Percentiles rank a stretch among this genome's conserved stretches.
Conservation (phyloP, 2,888 invertebrate species). For the Sicus ferrugineus region DNA sequence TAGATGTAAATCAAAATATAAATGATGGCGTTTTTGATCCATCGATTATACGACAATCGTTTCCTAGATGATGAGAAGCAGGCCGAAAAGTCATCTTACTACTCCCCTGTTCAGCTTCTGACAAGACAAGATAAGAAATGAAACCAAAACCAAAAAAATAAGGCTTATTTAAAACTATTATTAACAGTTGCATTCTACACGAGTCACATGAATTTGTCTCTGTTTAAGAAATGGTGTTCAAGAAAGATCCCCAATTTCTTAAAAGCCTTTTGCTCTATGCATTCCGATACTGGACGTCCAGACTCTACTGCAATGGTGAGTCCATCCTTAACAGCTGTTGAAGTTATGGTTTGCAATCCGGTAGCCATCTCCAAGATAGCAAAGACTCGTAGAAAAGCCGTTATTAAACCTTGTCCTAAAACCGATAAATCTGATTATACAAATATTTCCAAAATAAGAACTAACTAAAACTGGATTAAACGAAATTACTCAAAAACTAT, state of each 20-base stretch:
- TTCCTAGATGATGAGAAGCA: too few relatives aligned
- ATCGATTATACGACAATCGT: too few relatives aligned
- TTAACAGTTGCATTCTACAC: too few relatives aligned
- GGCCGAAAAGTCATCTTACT: too few relatives aligned
- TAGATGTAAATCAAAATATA: too few relatives aligned
- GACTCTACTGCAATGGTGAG: slow-evolving; percentile 69
- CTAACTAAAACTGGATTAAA: too few relatives aligned
- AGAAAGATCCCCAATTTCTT: slow-evolving; percentile 62
- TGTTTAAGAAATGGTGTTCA: slow-evolving; percentile 67
- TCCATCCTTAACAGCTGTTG: slow-evolving; percentile 71
- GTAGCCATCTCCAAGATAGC: slow-evolving; percentile 74
- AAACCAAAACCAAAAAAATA: too few relatives aligned
- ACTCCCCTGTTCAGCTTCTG: too few relatives aligned
- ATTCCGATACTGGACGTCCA: slow-evolving; percentile 68
- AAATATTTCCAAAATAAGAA: neutral
- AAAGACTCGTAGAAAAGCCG: slow-evolving; percentile 75
- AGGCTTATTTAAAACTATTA: too few relatives aligned
- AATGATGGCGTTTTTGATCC: too few relatives aligned
- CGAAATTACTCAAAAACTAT: too few relatives aligned
- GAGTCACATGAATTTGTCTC: slow-evolving; percentile 59
- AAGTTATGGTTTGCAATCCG: slow-evolving; percentile 72
- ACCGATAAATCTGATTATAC: slow-evolving; percentile 1
- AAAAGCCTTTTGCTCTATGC: slow-evolving; percentile 67
- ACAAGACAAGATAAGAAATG: too few relatives aligned
- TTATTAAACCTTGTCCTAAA: slow-evolving; percentile 70